phyloP scores from a whole-genome alignment of 2,797 vertebrate species.

The Anisognathus igniventris region DNA sequence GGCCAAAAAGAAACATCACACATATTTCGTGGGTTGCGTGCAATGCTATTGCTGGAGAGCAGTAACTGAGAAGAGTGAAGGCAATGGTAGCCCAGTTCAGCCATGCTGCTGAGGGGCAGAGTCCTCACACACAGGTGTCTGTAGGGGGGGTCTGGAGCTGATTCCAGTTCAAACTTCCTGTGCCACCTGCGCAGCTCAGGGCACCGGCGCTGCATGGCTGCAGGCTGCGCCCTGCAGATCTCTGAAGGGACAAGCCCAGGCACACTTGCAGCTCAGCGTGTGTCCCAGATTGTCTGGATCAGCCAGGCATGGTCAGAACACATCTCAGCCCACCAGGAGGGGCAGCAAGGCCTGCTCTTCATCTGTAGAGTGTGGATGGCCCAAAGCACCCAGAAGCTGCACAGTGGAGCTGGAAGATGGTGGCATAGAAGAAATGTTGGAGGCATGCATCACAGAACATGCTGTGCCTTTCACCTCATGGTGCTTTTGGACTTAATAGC shows the following conservation, averaged over 20 bases:
- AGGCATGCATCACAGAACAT: not conserved
- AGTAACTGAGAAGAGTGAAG: not conserved
- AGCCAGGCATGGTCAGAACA: not conserved
- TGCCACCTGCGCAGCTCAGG: not conserved
- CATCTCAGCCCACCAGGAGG: not conserved
- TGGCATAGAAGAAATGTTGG: not conserved
- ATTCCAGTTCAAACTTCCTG: not conserved
- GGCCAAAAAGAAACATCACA: not conserved
- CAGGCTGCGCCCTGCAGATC: not conserved
- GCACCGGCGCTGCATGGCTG: fast-evolving
- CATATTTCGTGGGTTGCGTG: not conserved
- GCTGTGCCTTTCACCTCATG: not conserved
- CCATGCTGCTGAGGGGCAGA: not conserved
- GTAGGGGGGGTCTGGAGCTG: not conserved
- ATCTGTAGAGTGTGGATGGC: not conserved
- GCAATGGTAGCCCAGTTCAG: not conserved
- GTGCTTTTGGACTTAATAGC: not conserved
- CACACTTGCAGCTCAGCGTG: fast-evolving
- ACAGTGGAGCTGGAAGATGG: not conserved
- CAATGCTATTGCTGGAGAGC: not conserved
- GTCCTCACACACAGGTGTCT: not conserved
- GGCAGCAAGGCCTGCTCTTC: not conserved
- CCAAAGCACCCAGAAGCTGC: not conserved
- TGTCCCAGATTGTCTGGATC: not conserved
- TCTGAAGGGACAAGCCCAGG: not conserved